These are phyloP conservation scores for Steinernema khuongi DNA, from an alignment of 1,140 invertebrate genomes.

Conservation along the genomic window DNA sequence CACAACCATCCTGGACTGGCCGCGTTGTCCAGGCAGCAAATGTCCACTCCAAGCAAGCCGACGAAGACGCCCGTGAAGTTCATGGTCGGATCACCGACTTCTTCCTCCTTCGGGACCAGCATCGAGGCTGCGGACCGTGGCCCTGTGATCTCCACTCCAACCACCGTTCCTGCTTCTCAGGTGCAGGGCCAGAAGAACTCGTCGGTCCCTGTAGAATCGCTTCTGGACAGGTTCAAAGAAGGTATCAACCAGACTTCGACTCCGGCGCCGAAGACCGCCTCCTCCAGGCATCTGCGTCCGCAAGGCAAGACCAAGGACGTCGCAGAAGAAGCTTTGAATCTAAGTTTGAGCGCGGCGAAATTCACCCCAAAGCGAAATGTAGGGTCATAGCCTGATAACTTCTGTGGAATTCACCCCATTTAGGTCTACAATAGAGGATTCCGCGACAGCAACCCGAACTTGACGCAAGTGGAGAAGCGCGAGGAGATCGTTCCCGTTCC, in stretches of 20 bases:
- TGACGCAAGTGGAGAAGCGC: neutral
- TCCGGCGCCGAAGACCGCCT: constrained; percentile 24
- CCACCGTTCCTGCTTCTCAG: neutral
- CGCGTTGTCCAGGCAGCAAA: constrained; percentile 19
- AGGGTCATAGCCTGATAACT: constrained; percentile 9
- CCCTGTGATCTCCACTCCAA: neutral
- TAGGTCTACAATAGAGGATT: neutral
- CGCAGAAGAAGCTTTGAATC: neutral
- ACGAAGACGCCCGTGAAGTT: constrained; percentile 32
- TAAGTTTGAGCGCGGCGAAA: constrained; percentile 30
- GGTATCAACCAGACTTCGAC: neutral
- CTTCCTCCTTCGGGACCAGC: neutral
- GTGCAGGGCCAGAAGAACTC: neutral
- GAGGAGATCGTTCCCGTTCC: constrained; percentile 33
- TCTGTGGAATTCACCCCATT: too few species aligned
- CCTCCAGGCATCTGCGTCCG: constrained; percentile 28
- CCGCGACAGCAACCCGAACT: constrained; percentile 6
- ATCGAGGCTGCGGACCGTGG: neutral
- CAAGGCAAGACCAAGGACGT: constrained; percentile 34
- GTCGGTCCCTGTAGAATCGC: neutral
- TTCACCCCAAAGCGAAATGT: constrained; percentile 51
- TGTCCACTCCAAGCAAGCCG: constrained; percentile 15
- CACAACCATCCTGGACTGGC: neutral
- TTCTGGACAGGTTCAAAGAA: neutral
- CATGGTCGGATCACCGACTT: constrained; percentile 33